Evolutionary conservation across 2,113 vertebrate species (phyloP), one percentile per base, ranked within the genome.

Genomic region (Vombatus ursinus): DNA sequence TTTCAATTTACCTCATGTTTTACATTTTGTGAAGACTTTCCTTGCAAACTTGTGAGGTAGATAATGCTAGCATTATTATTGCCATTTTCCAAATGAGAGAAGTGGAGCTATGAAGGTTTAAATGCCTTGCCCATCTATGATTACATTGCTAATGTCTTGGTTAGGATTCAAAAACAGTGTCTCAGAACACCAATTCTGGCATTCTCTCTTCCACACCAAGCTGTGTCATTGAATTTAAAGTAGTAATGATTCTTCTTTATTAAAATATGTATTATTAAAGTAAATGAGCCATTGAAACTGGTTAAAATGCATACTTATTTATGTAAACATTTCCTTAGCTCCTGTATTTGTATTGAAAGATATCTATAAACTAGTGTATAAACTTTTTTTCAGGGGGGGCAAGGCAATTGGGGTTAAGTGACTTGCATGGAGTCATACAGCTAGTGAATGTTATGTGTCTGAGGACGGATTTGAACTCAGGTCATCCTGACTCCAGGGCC

Each of bases 71-170:
- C 92, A 51, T 52, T 22, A 47, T 92, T 92, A 92, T 61, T 61
- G 11, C 31, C 2, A 49, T 89, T 95, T 57, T 91, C 90, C 19
- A 94, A 50, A 77, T 95, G 92, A 94, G 90, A 4, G 93, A 91
- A 95, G 7, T 53, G 48, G 26, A n/a, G 25, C 52, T 93, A 1
- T 37, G 11, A 90, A 8, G 51, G 54, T 47, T 94, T 44, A 49
- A 93, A 8, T 37, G 31, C 19, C 1, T 12, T n/a, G 50, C 0
- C 19, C n/a, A 84, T 84, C n/a, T n/a, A 54, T 52, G 53, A 90
- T 93, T 23, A 28, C 31, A 54, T 53, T 53, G 23, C 19, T 16
- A 47, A 12, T 28, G 24, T 28, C 8, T 54, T n/a, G 44, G 48
- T 11, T n/a, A 14, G 89, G 49, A 26, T 90, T 54, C n/a, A 90